phyloP scores from a whole-genome alignment of 2,888 invertebrate genomes.

The Rutpela maculata region DNA sequence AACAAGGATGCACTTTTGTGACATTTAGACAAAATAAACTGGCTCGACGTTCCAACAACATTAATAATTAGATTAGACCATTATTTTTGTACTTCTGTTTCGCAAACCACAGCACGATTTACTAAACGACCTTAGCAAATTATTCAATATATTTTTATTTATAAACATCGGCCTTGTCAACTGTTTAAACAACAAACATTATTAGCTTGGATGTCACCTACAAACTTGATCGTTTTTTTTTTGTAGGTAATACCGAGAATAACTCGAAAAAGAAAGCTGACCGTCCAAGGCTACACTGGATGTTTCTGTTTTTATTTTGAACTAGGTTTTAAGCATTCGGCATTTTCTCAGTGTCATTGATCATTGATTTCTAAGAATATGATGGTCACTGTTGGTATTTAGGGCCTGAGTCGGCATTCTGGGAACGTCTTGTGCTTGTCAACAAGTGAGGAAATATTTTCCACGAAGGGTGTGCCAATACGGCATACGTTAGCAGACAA shows the following conservation, averaged over 20 bases:
- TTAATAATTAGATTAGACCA: no score
- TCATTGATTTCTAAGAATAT: no score
- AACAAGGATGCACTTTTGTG: background rate
- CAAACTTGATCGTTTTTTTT: background rate
- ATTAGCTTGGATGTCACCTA: background rate
- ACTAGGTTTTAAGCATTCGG: background rate
- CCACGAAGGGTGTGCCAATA: constrained; percentile 36
- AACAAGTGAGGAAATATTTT: constrained; percentile 21
- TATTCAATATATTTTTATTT: background rate
- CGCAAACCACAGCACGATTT: background rate
- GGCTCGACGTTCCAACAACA: no score
- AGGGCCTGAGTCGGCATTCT: background rate
- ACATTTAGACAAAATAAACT: background rate
- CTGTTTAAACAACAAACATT: constrained; percentile 2
- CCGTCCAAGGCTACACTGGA: background rate
- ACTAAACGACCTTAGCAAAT: background rate
- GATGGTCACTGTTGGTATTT: background rate
- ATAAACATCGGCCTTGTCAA: background rate
- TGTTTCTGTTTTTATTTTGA: background rate
- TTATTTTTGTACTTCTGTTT: no score
- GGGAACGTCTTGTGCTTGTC: background rate
- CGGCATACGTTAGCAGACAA: constrained; percentile 2
- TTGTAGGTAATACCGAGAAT: background rate
- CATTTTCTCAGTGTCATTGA: background rate
- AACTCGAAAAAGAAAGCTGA: background rate